Evolutionary conservation across 2,113 vertebrate species (phyloP), one percentile per base, ranked within the genome.

Genomic region (Rhinolophus ferrumequinum): DNA sequence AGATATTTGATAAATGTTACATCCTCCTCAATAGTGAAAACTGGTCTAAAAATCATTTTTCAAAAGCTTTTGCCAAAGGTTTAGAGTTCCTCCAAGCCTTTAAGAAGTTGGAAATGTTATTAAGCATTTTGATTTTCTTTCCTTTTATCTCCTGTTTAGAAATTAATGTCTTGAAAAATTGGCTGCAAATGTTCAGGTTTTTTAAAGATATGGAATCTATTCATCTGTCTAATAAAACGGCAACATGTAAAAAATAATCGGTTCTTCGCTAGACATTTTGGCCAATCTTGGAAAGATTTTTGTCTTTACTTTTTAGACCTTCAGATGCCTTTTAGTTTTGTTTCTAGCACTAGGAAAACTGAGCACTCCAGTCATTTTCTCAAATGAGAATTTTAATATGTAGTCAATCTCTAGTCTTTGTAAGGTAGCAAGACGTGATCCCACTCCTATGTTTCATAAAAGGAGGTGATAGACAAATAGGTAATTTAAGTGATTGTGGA

Each of bases 121-220:
- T 97, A 97, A 97, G 83, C 96, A 97, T 97, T 97, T 97, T 98
- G 96, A 97, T 96, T 97, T 98, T 93, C 97, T 97, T 96, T 88
- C 91, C 82, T 98, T 97, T 96, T 95, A 96, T 97, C 95, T 96
- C 88, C 95, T 97, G 95, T 97, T 97, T 97, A 94, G 97, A 97
- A 98, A 98, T 97, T 97, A 98, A 98, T 97, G 94, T 97, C 86
- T 96, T 97, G 86, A 95, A 97, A 97, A 97, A 96, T 96, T 96
- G 97, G 88, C 94, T 94, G 79, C 91, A 97, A 97, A 93, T 94
- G 90, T 97, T 98, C 83, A 96, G 75, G 75, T 94, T 97, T 93
- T 89, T 97, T 90, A 90, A 97, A 98, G 94, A 96, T 93, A 94
- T 56, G 69, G 87, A 97, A 97, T 96, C 95, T 96, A 93, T 96